A percentile compares a stretch with the other conserved stretches of the same genome.
phyloP scores from a whole-genome alignment of 2,797 vertebrate genomes.

The Gymnopithys bicolor region DNA sequence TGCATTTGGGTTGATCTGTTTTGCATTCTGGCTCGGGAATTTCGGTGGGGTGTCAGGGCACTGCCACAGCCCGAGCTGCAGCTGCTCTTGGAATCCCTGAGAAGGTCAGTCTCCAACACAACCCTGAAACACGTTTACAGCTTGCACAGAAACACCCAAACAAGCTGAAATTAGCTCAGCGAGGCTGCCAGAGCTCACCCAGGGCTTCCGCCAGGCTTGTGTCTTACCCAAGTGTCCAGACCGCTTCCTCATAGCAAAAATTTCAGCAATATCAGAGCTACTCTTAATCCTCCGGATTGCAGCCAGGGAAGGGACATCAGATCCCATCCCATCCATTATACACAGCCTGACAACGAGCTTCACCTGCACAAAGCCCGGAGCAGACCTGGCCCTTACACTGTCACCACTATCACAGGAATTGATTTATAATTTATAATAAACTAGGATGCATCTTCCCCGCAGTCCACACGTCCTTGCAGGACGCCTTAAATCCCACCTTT shows the following conservation, averaged over 20 bases:
- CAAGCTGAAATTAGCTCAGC: not conserved
- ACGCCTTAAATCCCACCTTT: not conserved
- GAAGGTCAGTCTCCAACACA: not conserved
- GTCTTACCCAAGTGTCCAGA: not conserved
- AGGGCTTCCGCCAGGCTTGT: not conserved
- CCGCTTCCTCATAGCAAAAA: not conserved
- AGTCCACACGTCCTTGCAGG: not conserved
- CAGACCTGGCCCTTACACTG: not conserved
- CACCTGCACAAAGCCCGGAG: not conserved
- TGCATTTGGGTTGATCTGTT: not conserved
- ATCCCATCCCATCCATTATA: not conserved
- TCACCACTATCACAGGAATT: not conserved
- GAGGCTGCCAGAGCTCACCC: not conserved
- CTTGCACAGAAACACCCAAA: not conserved
- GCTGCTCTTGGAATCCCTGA: not conserved
- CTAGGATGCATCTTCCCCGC: not conserved
- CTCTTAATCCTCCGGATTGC: not conserved
- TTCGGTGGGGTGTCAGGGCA: not conserved
- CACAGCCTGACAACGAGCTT: not conserved
- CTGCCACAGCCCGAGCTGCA: not conserved
- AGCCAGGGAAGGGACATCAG: not conserved
- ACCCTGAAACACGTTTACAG: not conserved
- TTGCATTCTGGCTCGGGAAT: not conserved
- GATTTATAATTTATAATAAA: not conserved
- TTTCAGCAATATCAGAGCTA: not conserved